A percentile compares a stretch with the other conserved stretches of the same genome.
These are phyloP conservation scores for Stegodyphus mimosarum DNA, from an alignment of 1,140 invertebrate genomes.

Conservation along the genomic window DNA sequence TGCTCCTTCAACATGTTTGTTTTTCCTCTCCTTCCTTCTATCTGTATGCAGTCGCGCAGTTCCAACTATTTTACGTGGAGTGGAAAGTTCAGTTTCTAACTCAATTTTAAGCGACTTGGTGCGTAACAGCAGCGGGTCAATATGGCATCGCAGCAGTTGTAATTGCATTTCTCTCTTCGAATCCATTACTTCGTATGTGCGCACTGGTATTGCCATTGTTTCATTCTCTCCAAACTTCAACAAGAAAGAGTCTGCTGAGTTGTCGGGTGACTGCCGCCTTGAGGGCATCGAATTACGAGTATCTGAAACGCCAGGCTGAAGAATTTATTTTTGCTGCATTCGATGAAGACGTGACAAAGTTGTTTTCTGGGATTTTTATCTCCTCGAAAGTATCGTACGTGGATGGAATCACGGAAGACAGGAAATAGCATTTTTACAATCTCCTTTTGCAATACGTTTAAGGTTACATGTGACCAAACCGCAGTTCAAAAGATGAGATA, in stretches of 20 bases:
- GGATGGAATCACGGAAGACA: no score
- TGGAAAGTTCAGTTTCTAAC: no score
- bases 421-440: no score
- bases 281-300: slow-evolving; percentile 22
- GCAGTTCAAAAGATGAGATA: no score
- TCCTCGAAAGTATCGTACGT: neutral
- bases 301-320: neutral
- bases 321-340: slow-evolving; percentile 30
- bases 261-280: slow-evolving; percentile 18
- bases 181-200: slow-evolving; percentile 9
- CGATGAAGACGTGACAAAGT: slow-evolving; percentile 12
- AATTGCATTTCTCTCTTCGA: slow-evolving; percentile 34
- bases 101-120: no score
- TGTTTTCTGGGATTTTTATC: neutral
- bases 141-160: neutral
- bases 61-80: no score
- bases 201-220: slow-evolving; percentile 14
- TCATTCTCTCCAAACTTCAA: neutral
- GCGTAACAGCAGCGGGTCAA: no score
- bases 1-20: no score
- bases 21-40: no score
- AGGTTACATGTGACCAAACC: no score
- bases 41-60: no score
- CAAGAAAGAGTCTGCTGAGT: slow-evolving; percentile 17
- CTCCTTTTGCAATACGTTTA: no score